Conservation (phyloP, 2,888 invertebrate genomes). For the Philereme transversata region DNA sequence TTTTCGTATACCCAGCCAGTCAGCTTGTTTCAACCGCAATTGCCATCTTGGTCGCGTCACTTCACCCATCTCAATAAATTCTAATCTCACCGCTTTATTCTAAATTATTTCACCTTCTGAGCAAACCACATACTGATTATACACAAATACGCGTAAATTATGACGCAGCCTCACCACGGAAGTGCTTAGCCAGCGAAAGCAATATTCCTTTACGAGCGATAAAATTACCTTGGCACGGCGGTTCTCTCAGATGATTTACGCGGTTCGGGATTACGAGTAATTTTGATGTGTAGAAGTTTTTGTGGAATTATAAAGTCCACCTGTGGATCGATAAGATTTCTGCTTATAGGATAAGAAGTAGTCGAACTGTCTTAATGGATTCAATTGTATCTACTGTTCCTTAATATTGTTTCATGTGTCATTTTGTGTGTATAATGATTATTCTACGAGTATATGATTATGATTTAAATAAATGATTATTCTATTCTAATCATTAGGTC, state of each 20-base stretch:
- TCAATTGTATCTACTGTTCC: no score
- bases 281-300: constrained; percentile 41
- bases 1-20: no score
- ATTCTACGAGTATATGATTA: no score
- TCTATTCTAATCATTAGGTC: no score
- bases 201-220: constrained; percentile 62
- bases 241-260: constrained; percentile 49
- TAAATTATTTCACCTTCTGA: constrained; percentile 24
- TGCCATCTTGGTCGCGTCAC: no score
- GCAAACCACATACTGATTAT: constrained; percentile 32
- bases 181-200: constrained; percentile 54
- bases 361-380: no score
- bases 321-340: constrained; percentile 14
- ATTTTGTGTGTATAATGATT: no score
- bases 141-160: constrained; percentile 56
- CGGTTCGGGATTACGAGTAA: constrained; percentile 45
- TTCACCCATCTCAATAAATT: constrained; percentile 16
- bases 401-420: no score
- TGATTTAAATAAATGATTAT: no score
- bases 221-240: constrained; percentile 52
- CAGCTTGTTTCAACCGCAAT: no score
- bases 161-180: constrained; percentile 52
- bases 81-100: constrained; percentile 18
- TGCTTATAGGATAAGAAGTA: no score
- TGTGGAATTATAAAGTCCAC: constrained; percentile 33